Percentiles rank a stretch among this genome's conserved stretches.
These are phyloP conservation scores for Acanthosepion pharaonis DNA, from an alignment of 2,888 invertebrate genomes.

Conservation along the genomic window DNA sequence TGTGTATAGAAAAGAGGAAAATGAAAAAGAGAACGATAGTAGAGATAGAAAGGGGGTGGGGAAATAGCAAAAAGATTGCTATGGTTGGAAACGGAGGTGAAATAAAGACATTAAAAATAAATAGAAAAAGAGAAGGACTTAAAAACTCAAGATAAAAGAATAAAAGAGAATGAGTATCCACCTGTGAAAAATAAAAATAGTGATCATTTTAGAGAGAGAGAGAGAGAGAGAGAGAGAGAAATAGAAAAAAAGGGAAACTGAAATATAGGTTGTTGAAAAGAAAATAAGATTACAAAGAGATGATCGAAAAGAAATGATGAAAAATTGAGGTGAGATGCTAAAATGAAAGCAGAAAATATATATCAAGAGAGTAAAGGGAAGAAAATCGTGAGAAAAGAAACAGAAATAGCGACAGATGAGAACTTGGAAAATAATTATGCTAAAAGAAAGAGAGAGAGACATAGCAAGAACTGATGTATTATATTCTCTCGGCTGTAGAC, in stretches of 20 bases:
- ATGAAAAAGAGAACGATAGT: too few relatives aligned
- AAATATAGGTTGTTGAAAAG: background rate
- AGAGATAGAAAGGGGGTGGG: too few relatives aligned
- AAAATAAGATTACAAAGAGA: background rate
- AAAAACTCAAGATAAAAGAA: too few relatives aligned
- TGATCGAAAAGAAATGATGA: background rate
- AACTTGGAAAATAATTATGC: background rate
- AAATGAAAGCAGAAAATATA: background rate
- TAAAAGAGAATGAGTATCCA: too few relatives aligned
- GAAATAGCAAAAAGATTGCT: too few relatives aligned
- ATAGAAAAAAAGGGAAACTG: background rate
- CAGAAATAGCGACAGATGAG: background rate
- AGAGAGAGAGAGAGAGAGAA: too few relatives aligned
- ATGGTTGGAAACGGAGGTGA: too few relatives aligned
- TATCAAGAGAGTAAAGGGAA: background rate
- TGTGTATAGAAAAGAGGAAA: too few relatives aligned
- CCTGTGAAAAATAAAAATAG: too few relatives aligned
- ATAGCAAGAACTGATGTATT: background rate
- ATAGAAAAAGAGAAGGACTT: background rate
- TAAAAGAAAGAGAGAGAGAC: background rate
- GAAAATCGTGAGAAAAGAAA: background rate
- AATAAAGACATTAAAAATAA: background rate
- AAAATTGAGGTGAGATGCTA: background rate
- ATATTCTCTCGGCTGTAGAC: background rate
- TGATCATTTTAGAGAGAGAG: too few relatives aligned